Evolutionary conservation across 2,113 vertebrate species (phyloP).

Genomic region (Jaculus jaculus): DNA sequence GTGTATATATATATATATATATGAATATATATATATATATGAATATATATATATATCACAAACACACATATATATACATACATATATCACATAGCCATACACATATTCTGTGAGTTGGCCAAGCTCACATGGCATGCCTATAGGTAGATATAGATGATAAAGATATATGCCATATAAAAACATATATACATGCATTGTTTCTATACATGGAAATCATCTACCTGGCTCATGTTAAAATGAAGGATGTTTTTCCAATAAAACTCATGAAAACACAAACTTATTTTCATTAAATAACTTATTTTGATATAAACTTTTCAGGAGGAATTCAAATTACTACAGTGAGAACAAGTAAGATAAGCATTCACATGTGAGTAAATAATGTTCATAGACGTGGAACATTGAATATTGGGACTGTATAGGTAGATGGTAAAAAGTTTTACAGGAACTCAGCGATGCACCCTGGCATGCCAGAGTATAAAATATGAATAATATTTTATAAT

Average conservation of each 20-base stretch:
- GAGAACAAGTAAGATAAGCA: not conserved
- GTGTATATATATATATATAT: no score
- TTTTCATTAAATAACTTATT: not conserved
- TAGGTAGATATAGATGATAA: no score
- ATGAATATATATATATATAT: no score
- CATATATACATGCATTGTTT: not conserved
- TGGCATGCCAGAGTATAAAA: not conserved
- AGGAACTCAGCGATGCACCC: no score
- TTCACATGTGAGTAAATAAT: not conserved
- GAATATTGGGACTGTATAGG: not conserved
- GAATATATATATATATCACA: not conserved
- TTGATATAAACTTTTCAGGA: not conserved
- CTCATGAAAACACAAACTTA: not conserved
- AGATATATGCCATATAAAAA: no score
- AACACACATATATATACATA: not conserved
- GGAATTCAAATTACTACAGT: constrained; percentile 4
- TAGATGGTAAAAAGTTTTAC: not conserved
- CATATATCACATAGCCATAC: not conserved
- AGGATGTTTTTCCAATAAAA: not conserved
- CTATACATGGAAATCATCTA: not conserved
- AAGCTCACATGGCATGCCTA: no score
- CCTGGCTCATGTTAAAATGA: not conserved
- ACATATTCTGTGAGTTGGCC: no score
- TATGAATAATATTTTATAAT: not conserved
- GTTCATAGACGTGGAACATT: not conserved